A percentile compares a stretch with the other conserved stretches of the same genome.
Conservation (phyloP, 2,797 vertebrate species). For the Anniella stebbinsi region DNA sequence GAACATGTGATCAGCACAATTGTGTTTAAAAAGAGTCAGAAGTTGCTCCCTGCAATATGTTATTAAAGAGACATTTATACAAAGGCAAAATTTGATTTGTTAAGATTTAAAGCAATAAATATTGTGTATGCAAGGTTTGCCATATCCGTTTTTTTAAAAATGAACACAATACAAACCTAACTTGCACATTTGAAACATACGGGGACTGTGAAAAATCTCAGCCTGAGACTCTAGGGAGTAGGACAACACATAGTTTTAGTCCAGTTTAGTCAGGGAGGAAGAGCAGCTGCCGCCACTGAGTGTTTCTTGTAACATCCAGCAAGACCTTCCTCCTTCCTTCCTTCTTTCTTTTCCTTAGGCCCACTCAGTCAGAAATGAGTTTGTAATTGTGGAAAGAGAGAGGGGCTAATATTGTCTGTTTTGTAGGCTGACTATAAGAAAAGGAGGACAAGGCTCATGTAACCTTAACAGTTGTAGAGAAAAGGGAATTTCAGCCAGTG, state of each 20-base stretch:
- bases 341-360: not conserved
- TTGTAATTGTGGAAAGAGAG: not conserved
- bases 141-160: not conserved
- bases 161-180: too few species aligned
- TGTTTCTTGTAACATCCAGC: not conserved
- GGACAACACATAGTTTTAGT: not conserved
- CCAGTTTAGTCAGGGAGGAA: not conserved
- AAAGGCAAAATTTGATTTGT: conserved; percentile 21
- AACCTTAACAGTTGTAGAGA: too few species aligned
- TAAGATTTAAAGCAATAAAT: conserved; percentile 19
- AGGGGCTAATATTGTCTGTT: too few species aligned
- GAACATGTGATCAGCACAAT: conserved; percentile 19
- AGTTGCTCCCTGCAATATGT: not conserved
- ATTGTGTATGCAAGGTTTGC: conserved; percentile 1
- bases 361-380: not conserved
- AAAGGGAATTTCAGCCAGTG: too few species aligned
- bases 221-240: not conserved
- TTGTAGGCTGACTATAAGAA: too few species aligned
- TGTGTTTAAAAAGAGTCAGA: not conserved
- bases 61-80: not conserved
- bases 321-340: not conserved
- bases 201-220: not conserved
- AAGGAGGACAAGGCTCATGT: too few species aligned
- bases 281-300: not conserved
- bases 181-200: not conserved